These are phyloP conservation scores for Molossus molossus DNA, from an alignment of 2,797 vertebrate genomes.

Conservation along the genomic window DNA sequence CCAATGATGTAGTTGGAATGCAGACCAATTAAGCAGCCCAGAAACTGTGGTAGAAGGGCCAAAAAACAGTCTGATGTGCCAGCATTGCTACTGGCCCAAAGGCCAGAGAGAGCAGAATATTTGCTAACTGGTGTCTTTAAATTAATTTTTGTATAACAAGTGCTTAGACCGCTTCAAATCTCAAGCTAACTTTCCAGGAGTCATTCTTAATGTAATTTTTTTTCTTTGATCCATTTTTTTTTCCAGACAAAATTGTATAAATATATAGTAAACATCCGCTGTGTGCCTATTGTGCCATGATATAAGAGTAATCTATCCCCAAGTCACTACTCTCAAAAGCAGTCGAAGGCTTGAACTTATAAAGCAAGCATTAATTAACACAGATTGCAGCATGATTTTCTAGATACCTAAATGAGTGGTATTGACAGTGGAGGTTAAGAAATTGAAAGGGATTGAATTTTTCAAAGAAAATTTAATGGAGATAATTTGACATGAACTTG, in stretches of 20 bases:
- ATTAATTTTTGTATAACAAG: not conserved
- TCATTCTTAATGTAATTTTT: not conserved
- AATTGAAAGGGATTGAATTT: conserved; percentile 16
- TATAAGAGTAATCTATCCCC: not conserved
- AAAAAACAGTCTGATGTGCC: not conserved
- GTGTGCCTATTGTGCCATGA: not conserved
- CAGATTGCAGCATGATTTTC: not conserved
- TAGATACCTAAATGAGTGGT: not conserved
- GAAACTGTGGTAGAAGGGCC: not conserved
- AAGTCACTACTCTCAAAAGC: not conserved
- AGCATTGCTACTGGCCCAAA: not conserved
- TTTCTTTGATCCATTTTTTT: conserved; percentile 6
- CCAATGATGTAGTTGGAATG: conserved; percentile 67
- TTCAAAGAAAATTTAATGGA: not conserved
- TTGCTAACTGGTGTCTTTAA: conserved; percentile 20
- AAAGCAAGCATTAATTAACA: conserved; percentile 35
- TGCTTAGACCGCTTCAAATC: conserved; percentile 39
- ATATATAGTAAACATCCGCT: not conserved
- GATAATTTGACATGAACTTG: not conserved
- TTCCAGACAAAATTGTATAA: conserved; percentile 20
- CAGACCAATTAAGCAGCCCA: conserved; percentile 61
- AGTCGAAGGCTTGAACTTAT: not conserved
- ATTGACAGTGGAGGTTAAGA: not conserved
- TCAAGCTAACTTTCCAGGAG: conserved; percentile 29
- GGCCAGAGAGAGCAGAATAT: conserved; percentile 32